Percentiles rank a stretch among this genome's conserved stretches.
Conservation (phyloP, 2,113 vertebrate genomes). For the Microcebus tavaratra region DNA sequence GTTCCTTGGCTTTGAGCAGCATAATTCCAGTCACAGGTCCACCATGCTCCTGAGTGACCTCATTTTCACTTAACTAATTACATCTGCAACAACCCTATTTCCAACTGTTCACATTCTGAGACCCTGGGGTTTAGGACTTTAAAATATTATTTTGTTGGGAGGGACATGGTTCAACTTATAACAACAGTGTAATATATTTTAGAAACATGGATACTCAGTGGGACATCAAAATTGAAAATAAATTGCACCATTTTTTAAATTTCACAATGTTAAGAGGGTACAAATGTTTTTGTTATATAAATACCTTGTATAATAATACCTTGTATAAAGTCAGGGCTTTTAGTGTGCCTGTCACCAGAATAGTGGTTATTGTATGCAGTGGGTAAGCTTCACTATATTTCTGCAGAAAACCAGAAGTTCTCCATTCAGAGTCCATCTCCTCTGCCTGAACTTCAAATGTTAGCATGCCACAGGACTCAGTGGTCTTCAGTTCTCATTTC, state of each 20-base stretch:
- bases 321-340: too few species aligned
- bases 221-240: not conserved
- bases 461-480: not conserved
- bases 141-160: not conserved
- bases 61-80: not conserved
- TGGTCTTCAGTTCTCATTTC: not conserved
- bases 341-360: too few species aligned
- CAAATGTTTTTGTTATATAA: too few species aligned
- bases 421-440: not conserved
- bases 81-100: not conserved
- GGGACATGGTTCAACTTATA: not conserved
- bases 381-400: not conserved
- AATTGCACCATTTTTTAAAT: not conserved
- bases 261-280: too few species aligned
- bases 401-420: not conserved
- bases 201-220: not conserved
- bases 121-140: not conserved
- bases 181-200: not conserved
- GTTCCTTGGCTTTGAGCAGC: not conserved
- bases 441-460: not conserved
- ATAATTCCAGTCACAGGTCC: not conserved
- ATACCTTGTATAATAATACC: too few species aligned
- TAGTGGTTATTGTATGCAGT: too few species aligned
- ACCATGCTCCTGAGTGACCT: not conserved
- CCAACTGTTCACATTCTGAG: not conserved